phyloP scores from a whole-genome alignment of 2,888 invertebrate species.

The Amphiduros pacificus region DNA sequence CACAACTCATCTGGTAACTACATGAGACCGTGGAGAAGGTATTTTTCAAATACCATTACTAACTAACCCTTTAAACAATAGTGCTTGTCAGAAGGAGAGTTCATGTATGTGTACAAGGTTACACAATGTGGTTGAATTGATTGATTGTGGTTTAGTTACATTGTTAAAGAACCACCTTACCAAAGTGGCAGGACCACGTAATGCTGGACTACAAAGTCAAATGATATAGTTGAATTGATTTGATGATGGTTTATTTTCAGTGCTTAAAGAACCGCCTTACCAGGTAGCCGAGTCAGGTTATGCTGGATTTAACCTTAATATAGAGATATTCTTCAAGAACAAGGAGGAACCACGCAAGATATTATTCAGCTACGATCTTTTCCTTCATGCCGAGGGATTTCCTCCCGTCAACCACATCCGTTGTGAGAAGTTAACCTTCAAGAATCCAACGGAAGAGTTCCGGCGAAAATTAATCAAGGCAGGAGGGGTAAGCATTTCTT shows the following conservation, averaged over 20 bases:
- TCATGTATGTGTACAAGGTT: too few relatives aligned
- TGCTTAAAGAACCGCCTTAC: slow-evolving; percentile 88
- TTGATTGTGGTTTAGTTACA: too few relatives aligned
- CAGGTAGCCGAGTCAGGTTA: slow-evolving; percentile 90
- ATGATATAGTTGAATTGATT: too few relatives aligned
- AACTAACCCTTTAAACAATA: too few relatives aligned
- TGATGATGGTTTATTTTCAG: slow-evolving; percentile 70
- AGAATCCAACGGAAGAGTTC: slow-evolving; percentile 86
- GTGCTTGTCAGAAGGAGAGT: too few relatives aligned
- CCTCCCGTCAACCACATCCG: slow-evolving; percentile 73
- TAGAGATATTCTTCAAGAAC: slow-evolving; percentile 80
- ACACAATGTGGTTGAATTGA: too few relatives aligned
- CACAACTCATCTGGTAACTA: too few relatives aligned
- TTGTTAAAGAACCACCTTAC: too few relatives aligned
- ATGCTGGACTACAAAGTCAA: too few relatives aligned
- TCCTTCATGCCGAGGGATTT: slow-evolving; percentile 74
- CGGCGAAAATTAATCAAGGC: slow-evolving; percentile 82
- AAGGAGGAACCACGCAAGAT: slow-evolving; percentile 88
- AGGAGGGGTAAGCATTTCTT: slow-evolving; percentile 70
- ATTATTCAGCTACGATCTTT: slow-evolving; percentile 76
- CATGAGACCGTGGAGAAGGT: too few relatives aligned
- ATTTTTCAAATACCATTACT: too few relatives aligned
- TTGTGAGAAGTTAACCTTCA: slow-evolving; percentile 82
- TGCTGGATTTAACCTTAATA: slow-evolving; percentile 87
- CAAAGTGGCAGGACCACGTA: too few relatives aligned